A percentile compares a stretch with the other conserved stretches of the same genome.
Evolutionary conservation across 2,797 vertebrate species (phyloP).

Genomic region (Tamandua tetradactyla): DNA sequence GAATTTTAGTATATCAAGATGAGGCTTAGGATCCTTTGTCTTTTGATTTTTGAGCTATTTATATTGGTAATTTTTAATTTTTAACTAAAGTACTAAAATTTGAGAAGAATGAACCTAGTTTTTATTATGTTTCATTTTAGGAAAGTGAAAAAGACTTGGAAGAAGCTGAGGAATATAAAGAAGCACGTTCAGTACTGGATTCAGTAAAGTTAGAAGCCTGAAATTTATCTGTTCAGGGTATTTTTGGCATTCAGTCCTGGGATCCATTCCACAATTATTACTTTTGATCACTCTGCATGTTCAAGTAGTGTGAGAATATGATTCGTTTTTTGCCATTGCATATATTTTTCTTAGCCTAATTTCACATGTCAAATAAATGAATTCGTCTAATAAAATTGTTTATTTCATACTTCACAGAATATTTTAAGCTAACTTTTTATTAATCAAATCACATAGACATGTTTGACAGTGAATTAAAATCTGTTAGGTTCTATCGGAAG

Average conservation of each 20-base stretch:
- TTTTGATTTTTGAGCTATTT: constrained; percentile 8
- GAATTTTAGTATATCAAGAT: background rate
- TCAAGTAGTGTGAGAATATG: constrained; percentile 70
- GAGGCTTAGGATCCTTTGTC: background rate
- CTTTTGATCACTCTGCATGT: constrained; percentile 81
- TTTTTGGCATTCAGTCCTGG: constrained; percentile 83
- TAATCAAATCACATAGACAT: constrained; percentile 41
- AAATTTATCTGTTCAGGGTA: constrained; percentile 79
- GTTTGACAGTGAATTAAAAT: constrained; percentile 57
- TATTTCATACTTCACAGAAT: constrained; percentile 72
- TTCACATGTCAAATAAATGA: constrained; percentile 82
- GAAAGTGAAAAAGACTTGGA: constrained; percentile 93
- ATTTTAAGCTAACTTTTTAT: constrained; percentile 56
- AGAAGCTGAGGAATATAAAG: constrained; percentile 94
- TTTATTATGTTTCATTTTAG: constrained; percentile 86
- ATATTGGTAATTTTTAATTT: constrained; percentile 13
- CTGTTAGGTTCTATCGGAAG: constrained; percentile 23
- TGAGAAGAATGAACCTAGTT: constrained; percentile 8
- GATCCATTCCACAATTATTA: constrained; percentile 89
- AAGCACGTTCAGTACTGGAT: constrained; percentile 91
- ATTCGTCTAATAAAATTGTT: constrained; percentile 76
- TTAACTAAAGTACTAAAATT: constrained; percentile 24
- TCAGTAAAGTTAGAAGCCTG: constrained; percentile 95
- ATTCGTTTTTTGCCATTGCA: constrained; percentile 80
- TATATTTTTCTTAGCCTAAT: constrained; percentile 78